A percentile compares a stretch with the other conserved stretches of the same genome.
Conservation (phyloP, 2,888 invertebrate species). For the Hypolimnas misippus region DNA sequence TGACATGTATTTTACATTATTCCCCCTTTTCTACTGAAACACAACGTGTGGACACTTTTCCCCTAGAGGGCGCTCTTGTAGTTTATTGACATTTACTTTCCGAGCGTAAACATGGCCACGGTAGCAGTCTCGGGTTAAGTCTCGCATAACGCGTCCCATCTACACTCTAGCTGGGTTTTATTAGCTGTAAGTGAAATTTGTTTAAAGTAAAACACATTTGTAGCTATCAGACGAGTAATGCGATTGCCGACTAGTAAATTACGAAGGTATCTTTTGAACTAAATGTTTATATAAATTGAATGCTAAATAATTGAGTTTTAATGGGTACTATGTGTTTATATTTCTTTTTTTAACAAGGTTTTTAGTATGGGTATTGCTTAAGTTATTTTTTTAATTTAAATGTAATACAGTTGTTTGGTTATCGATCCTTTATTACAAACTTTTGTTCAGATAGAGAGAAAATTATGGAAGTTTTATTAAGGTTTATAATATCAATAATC, state of each 20-base stretch:
- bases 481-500: too few relatives aligned
- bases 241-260: not conserved
- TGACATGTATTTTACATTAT: constrained; percentile 56
- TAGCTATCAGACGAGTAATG: constrained; percentile 12
- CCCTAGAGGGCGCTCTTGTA: constrained; percentile 68
- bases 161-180: constrained; percentile 35
- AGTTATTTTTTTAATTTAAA: too few relatives aligned
- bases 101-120: constrained; percentile 73
- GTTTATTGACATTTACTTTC: constrained; percentile 83
- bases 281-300: not conserved
- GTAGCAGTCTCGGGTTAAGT: constrained; percentile 61
- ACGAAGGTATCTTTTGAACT: not conserved
- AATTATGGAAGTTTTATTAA: too few relatives aligned
- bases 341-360: not conserved
- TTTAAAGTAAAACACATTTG: constrained; percentile 27
- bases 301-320: not conserved
- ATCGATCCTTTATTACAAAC: too few relatives aligned
- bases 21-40: constrained; percentile 55
- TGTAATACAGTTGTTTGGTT: too few relatives aligned
- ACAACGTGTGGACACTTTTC: constrained; percentile 67
- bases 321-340: not conserved
- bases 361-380: too few relatives aligned
- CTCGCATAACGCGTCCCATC: constrained; percentile 48
- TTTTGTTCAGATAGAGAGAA: too few relatives aligned
- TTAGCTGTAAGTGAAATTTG: constrained; percentile 39